Evolutionary conservation across 2,888 invertebrate genomes (phyloP).

Genomic region (Tribolium freemani): DNA sequence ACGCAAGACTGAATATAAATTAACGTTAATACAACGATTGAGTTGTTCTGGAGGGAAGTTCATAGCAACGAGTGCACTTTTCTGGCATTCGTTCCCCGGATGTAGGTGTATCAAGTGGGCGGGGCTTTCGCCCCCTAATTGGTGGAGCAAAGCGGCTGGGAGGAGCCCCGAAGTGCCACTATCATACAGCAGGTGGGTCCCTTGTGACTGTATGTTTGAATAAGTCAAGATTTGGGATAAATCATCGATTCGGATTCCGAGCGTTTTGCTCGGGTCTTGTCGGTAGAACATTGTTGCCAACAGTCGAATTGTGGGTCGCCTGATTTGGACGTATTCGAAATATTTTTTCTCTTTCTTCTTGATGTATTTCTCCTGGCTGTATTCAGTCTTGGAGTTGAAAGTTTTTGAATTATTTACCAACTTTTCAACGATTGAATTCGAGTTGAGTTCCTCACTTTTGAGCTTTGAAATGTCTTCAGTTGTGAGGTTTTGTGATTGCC

Average conservation of each 20-base stretch:
- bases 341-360: conserved; percentile 97
- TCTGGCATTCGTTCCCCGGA: conserved; percentile 85
- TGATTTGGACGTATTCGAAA: conserved; percentile 84
- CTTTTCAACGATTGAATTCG: conserved; percentile 87
- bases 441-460: conserved; percentile 81
- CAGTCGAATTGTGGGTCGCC: conserved; percentile 85
- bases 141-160: conserved; percentile 85
- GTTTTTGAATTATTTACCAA: conserved; percentile 93
- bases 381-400: conserved; percentile 91
- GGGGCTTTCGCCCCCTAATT: conserved; percentile 76
- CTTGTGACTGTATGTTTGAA: conserved; percentile 84
- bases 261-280: conserved; percentile 81
- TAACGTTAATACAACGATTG: conserved; percentile 80
- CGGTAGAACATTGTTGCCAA: conserved; percentile 88
- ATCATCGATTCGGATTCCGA: conserved; percentile 87
- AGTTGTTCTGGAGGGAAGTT: conserved; percentile 81
- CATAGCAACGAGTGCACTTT: conserved; percentile 83
- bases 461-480: conserved; percentile 87
- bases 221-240: conserved; percentile 89
- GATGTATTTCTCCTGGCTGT: conserved; percentile 93
- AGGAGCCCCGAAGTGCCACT: conserved; percentile 89
- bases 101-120: conserved; percentile 83
- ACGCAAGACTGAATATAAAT: conserved; percentile 81
- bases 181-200: conserved; percentile 87
- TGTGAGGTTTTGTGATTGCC: conserved; percentile 85